Base-by-base conservation (phyloP, 2,888 invertebrate species). In the Ernsta delagoae region DNA sequence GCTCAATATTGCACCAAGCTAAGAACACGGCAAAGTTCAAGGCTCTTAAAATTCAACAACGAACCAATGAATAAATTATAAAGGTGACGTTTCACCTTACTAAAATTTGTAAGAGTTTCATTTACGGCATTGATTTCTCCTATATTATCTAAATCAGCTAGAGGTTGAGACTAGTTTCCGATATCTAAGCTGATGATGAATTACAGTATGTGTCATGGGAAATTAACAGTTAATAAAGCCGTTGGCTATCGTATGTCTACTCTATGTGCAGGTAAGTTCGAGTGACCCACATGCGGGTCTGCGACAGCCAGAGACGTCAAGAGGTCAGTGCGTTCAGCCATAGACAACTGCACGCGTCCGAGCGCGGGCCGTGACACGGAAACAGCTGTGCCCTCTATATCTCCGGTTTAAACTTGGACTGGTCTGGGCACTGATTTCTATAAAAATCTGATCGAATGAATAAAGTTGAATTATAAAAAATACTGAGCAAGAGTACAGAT, bases 211-310 rank as follows among this genome's bases (percentile, higher is more conserved):
- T n/a, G n/a, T n/a, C n/a, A n/a, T n/a, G n/a, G n/a, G n/a, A n/a
- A n/a, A n/a, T n/a, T n/a, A n/a, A n/a, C n/a, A n/a, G n/a, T n/a
- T n/a, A n/a, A n/a, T n/a, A n/a, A n/a, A n/a, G n/a, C n/a, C n/a
- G n/a, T n/a, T n/a, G n/a, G n/a, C n/a, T n/a, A n/a, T n/a, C n/a
- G n/a, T n/a, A n/a, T n/a, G n/a, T n/a, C n/a, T n/a, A n/a, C n/a
- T n/a, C n/a, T 9, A 9, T 57, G 31, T 31, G 3, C 78, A 77
- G 75, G 24, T 31, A 24, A 53, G 53, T 24, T 24, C 53, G 24
- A 31, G 75, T 90, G 91, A 89, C 91, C 91, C 79, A 90, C 83
- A 82, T 90, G 73, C 71, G 79, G 48, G 1, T 12, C 48, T 12
- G 6, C 53, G n/a, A 34, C 66, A 63, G 68, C 41, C 41, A 9